These are phyloP conservation scores for Drosophila stalkeri DNA, from an alignment of 2,888 invertebrate species.

Conservation along the genomic window DNA sequence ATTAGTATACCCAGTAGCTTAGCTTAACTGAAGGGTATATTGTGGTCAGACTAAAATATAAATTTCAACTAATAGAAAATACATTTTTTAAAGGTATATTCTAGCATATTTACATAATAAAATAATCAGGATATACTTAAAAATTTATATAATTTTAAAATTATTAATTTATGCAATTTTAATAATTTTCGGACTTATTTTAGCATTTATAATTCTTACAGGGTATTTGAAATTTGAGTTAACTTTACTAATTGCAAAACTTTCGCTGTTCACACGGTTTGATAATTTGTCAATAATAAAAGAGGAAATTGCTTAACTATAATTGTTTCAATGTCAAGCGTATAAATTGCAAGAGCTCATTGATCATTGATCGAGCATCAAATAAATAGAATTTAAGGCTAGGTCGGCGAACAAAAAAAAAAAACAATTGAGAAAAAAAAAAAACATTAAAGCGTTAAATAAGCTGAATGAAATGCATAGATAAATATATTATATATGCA, in stretches of 20 bases:
- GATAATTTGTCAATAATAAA: conserved; percentile 48
- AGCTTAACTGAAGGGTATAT: not conserved
- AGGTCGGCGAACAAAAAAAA: conserved; percentile 10
- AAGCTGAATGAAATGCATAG: conserved; percentile 16
- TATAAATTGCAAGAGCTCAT: conserved; percentile 34
- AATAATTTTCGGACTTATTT: not conserved
- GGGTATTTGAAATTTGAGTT: not conserved
- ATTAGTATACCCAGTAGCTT: not conserved
- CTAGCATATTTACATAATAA: too few relatives aligned
- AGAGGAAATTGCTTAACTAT: conserved; percentile 35
- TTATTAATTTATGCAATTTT: too few relatives aligned
- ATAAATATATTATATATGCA: not conserved
- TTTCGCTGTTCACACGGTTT: conserved; percentile 36
- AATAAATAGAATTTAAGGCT: conserved; percentile 35
- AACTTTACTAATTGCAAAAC: not conserved
- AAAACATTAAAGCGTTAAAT: conserved; percentile 24
- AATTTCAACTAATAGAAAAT: too few relatives aligned
- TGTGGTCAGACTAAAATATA: not conserved
- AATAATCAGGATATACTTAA: too few relatives aligned
- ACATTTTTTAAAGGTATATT: too few relatives aligned
- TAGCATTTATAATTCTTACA: not conserved
- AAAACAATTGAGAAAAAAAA: conserved; percentile 6
- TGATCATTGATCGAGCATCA: not conserved
- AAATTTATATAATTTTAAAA: too few relatives aligned
- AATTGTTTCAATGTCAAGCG: conserved; percentile 39